phyloP scores from a whole-genome alignment of 2,797 vertebrate species.

The Zonotrichia albicollis region DNA sequence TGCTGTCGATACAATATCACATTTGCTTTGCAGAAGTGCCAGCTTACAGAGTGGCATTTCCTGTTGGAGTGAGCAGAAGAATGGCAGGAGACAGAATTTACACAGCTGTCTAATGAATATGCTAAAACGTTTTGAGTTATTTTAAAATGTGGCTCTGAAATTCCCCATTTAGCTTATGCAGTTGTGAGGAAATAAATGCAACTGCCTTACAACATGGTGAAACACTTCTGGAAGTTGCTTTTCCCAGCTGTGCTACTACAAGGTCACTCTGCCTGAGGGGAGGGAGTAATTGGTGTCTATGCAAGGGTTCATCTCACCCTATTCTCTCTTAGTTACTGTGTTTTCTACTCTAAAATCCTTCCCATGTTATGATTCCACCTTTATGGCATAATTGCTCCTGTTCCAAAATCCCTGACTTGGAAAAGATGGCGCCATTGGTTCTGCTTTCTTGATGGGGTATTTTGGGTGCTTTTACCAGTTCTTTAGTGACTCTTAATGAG shows the following conservation, averaged over 20 bases:
- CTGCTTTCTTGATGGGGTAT: fast-evolving
- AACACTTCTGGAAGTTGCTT: neutral
- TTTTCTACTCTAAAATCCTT: neutral
- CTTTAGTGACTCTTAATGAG: neutral
- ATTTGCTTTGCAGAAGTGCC: neutral
- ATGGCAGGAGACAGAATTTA: conserved; percentile 20
- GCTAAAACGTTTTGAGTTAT: neutral
- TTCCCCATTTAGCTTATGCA: neutral
- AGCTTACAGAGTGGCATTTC: neutral
- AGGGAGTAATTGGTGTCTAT: neutral
- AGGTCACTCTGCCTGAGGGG: neutral
- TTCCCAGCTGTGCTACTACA: neutral
- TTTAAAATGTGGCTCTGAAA: conserved; percentile 1
- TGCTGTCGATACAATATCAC: neutral
- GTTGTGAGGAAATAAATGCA: neutral
- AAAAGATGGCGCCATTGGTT: neutral
- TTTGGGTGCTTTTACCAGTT: neutral
- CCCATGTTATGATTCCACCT: neutral
- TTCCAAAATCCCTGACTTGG: neutral
- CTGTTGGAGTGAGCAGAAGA: neutral
- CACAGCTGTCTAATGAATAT: conserved; percentile 33
- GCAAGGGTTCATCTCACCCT: neutral
- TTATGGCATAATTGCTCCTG: neutral
- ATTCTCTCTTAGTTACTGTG: neutral
- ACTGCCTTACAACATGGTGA: neutral